Conservation (phyloP, 2,113 vertebrate genomes). For the Bubo scandiacus region DNA sequence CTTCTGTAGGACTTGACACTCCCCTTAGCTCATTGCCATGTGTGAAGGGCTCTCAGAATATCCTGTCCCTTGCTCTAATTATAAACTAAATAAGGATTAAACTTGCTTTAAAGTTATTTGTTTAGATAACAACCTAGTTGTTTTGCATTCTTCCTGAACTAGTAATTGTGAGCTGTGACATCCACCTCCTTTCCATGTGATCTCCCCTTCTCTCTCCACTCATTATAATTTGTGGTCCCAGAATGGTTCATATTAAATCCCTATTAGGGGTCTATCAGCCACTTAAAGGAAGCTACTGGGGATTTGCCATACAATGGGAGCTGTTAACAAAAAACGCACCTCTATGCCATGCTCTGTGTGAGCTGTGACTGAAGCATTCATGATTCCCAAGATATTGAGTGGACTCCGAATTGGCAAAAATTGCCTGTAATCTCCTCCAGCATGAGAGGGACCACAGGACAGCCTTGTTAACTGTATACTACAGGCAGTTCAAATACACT, state of each 20-base stretch:
- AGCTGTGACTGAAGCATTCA: not conserved
- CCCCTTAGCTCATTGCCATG: not conserved
- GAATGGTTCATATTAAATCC: not conserved
- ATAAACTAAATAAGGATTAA: not conserved
- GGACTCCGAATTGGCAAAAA: not conserved
- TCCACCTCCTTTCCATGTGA: not conserved
- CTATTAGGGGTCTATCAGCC: not conserved
- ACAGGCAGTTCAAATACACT: not conserved
- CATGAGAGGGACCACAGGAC: not conserved
- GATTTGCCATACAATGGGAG: not conserved
- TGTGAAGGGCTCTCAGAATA: not conserved
- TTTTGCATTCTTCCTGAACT: not conserved
- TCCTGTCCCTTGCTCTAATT: not conserved
- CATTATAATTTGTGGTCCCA: not conserved
- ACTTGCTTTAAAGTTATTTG: not conserved
- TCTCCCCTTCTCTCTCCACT: not conserved
- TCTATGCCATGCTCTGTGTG: not conserved
- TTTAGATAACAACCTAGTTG: not conserved
- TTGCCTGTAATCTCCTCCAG: not conserved
- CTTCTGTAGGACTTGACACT: not conserved
- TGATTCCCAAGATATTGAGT: not conserved
- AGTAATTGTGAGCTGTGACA: not conserved
- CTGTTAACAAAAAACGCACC: not conserved
- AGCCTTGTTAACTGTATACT: not conserved
- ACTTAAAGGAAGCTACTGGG: not conserved